Conservation (phyloP, 2,888 invertebrate species). For the Heteromurus nitidus region DNA sequence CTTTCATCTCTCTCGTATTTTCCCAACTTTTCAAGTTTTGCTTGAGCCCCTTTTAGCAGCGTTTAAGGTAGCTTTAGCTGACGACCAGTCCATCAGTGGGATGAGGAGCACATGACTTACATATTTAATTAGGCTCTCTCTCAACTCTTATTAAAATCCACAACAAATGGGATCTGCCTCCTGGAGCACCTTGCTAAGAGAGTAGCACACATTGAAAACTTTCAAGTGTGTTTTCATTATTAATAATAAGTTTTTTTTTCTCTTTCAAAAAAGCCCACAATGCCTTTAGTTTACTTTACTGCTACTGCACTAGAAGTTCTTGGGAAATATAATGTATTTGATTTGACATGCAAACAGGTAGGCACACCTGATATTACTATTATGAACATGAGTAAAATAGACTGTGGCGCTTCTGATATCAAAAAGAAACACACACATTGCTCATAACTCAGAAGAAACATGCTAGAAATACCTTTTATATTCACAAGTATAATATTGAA, state of each 20-base stretch:
- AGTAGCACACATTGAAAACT: background rate
- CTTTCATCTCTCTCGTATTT: background rate
- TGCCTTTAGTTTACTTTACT: too few relatives aligned
- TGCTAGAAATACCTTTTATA: too few relatives aligned
- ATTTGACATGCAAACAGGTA: conserved; percentile 11
- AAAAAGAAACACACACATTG: conserved; percentile 19
- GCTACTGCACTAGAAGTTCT: too few relatives aligned
- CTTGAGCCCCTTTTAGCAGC: conserved; percentile 29
- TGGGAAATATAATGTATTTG: conserved; percentile 12
- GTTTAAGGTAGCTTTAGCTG: conserved; percentile 29
- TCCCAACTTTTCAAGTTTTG: conserved; percentile 13
- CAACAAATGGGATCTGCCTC: conserved; percentile 39
- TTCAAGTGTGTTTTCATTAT: conserved; percentile 19
- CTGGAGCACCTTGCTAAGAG: too few relatives aligned
- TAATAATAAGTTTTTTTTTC: conserved; percentile 13
- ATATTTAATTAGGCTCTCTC: conserved; percentile 54
- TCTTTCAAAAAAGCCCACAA: background rate
- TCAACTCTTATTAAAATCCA: conserved; percentile 47
- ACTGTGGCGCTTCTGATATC: background rate
- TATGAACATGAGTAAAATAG: background rate
- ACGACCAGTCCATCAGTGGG: conserved; percentile 43
- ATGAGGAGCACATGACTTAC: conserved; percentile 57
- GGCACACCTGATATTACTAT: background rate
- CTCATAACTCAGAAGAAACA: background rate
- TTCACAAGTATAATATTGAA: too few relatives aligned